Percentiles rank a stretch among this genome's conserved stretches.
These are phyloP conservation scores for Haliclona indistincta DNA, from an alignment of 37 sponge, comb jelly and placozoan species.

Conservation along the genomic window DNA sequence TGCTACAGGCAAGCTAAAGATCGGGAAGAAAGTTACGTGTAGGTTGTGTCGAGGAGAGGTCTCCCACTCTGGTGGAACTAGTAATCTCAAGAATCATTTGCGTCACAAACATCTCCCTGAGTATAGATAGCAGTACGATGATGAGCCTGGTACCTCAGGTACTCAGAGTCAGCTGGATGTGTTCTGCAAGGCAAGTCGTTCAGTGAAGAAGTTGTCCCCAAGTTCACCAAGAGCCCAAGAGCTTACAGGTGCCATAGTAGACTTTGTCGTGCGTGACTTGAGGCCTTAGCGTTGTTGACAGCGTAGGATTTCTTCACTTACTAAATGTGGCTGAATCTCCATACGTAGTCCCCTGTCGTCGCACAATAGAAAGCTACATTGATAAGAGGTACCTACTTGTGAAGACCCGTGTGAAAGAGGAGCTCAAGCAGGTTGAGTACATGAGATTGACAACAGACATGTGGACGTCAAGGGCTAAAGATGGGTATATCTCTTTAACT, in stretches of 20 bases:
- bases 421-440: slow-evolving; percentile 28
- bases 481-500: slow-evolving; percentile 29
- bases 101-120: background rate
- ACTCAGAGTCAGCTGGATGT: background rate
- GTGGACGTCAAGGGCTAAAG: slow-evolving; percentile 37
- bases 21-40: background rate
- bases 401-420: slow-evolving; percentile 11
- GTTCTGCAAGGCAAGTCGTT: background rate
- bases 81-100: too few species aligned
- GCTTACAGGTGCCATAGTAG: background rate
- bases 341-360: slow-evolving; percentile 13
- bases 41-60: too few species aligned
- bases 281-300: slow-evolving; percentile 13
- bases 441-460: slow-evolving; percentile 28
- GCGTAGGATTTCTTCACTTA: slow-evolving; percentile 6
- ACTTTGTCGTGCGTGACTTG: slow-evolving; percentile 1
- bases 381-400: slow-evolving; percentile 17
- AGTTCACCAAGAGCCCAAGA: slow-evolving; percentile 8
- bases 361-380: slow-evolving; percentile 10
- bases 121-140: background rate
- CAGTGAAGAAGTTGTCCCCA: background rate
- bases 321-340: slow-evolving; percentile 7
- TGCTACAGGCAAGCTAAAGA: background rate
- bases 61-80: too few species aligned
- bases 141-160: background rate